Conservation (phyloP, 2,797 vertebrate species). For the Clarias pachynema region DNA sequence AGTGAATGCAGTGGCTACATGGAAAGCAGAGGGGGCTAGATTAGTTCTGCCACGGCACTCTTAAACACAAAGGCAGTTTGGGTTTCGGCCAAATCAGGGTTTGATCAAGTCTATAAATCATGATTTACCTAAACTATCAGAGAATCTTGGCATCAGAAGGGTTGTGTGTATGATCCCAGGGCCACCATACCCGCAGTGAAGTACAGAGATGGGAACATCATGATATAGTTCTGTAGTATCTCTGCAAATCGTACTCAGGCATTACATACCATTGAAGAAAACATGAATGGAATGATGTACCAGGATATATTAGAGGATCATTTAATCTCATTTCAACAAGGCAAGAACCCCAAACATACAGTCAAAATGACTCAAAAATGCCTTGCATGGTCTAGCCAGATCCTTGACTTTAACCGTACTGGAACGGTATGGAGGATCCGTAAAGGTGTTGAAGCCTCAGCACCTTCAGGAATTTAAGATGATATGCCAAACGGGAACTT, state of each 20-base stretch:
- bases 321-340: background rate
- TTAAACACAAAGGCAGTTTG: background rate
- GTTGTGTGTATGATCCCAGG: background rate
- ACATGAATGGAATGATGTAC: background rate
- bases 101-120: background rate
- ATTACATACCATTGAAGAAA: background rate
- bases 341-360: background rate
- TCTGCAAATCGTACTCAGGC: background rate
- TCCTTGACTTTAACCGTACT: background rate
- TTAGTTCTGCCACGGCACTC: background rate
- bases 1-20: background rate
- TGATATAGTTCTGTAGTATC: background rate
- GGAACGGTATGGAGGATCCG: too few relatives aligned
- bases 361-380: background rate
- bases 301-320: background rate
- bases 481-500: too few relatives aligned
- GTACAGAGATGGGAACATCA: background rate
- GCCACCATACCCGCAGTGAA: background rate
- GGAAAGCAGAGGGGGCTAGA: background rate
- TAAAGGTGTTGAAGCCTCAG: too few relatives aligned
- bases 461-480: too few relatives aligned
- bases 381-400: background rate
- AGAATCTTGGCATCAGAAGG: background rate
- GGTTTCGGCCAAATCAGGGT: slow-evolving; percentile 4
- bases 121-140: background rate